These are phyloP conservation scores for Rhysida immarginata DNA, from an alignment of 1,140 invertebrate species.

Conservation along the genomic window DNA sequence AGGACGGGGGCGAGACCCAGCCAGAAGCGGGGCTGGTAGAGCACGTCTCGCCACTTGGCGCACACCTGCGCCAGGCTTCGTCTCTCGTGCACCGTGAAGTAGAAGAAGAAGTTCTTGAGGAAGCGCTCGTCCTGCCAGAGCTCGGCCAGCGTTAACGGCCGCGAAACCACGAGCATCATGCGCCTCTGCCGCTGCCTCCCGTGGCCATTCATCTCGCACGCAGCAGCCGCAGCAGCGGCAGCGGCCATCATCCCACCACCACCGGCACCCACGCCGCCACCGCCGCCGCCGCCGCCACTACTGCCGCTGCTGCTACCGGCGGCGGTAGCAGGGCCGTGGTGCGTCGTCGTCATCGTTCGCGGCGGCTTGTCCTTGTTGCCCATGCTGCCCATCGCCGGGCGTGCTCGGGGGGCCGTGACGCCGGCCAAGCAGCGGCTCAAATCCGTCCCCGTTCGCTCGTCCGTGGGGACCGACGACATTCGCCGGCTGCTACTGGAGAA, in stretches of 20 bases:
- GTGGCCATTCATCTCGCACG: conserved; percentile 12
- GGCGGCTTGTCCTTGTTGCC: not conserved
- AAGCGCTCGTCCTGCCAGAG: conserved; percentile 69
- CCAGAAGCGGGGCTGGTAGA: conserved; percentile 76
- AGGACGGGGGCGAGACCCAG: conserved; percentile 61
- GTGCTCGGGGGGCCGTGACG: conserved; percentile 1
- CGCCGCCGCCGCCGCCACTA: conserved; percentile 13
- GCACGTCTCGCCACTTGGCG: conserved; percentile 63
- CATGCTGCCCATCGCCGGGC: not conserved
- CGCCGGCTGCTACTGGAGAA: not conserved
- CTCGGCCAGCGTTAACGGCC: conserved; percentile 39
- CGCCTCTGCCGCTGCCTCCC: no score
- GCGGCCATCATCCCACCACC: conserved; percentile 8
- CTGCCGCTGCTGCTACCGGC: conserved; percentile 7
- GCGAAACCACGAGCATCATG: no score
- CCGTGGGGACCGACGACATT: not conserved
- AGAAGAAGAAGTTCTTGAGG: conserved; percentile 64
- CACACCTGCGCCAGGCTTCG: conserved; percentile 63
- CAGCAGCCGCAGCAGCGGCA: conserved; percentile 5
- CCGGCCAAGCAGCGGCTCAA: conserved; percentile 4
- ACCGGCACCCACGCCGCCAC: conserved; percentile 6
- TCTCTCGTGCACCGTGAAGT: conserved; percentile 62
- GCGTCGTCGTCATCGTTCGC: not conserved
- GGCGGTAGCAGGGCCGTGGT: conserved; percentile 12
- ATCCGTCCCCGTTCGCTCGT: not conserved